phyloP scores from a whole-genome alignment of 2,797 vertebrate genomes.

The Coilia nasus region DNA sequence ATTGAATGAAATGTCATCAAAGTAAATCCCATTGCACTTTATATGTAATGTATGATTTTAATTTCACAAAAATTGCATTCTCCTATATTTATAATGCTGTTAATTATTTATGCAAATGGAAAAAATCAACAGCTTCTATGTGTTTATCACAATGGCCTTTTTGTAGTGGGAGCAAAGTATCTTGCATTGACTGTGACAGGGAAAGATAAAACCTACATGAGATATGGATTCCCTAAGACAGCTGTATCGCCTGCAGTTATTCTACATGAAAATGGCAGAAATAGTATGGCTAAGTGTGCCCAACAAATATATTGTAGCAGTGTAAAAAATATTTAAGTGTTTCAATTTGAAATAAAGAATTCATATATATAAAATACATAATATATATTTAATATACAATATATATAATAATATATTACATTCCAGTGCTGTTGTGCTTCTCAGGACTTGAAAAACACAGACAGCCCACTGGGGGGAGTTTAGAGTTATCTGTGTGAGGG shows the following conservation, averaged over 20 bases:
- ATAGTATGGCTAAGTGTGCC: too few relatives aligned
- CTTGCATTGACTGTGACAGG: neutral
- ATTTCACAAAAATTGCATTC: neutral
- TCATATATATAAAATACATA: too few relatives aligned
- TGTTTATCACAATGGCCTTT: neutral
- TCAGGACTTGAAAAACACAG: too few relatives aligned
- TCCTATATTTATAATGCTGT: neutral
- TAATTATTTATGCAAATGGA: neutral
- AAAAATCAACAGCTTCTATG: neutral
- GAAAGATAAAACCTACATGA: neutral
- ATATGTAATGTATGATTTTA: neutral
- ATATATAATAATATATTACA: too few relatives aligned
- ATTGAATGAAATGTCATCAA: conserved; percentile 50
- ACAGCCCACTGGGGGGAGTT: neutral
- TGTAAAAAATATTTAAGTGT: too few relatives aligned
- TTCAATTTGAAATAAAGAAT: too few relatives aligned
- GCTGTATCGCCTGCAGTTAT: neutral
- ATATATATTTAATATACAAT: too few relatives aligned
- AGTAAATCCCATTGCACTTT: conserved; percentile 49
- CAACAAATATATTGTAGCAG: too few relatives aligned
- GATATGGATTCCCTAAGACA: neutral
- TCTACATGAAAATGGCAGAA: too few relatives aligned
- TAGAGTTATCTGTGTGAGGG: neutral
- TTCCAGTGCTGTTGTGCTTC: too few relatives aligned
- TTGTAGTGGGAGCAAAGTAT: neutral